Evolutionary conservation across 2,888 invertebrate species (phyloP), one percentile per base, ranked within the genome.

Genomic region (Acrobasis suavella): DNA sequence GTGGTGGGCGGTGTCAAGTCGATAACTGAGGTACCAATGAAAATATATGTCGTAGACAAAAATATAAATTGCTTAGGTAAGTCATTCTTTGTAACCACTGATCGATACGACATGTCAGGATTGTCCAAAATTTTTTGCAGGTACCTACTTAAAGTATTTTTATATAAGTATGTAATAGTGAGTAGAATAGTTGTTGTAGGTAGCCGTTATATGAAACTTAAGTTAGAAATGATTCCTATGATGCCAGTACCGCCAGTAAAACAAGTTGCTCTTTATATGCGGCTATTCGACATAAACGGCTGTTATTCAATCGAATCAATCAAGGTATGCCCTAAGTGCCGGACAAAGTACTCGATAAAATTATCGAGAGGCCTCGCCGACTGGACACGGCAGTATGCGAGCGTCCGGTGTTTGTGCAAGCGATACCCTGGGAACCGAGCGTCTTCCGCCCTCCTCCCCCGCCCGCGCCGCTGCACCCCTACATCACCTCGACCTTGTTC

Each of bases 371-470:
- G 68, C 65, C 66, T 60, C 65, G 65, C 63, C 61, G 71, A 62
- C 66, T 65, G 60, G 59, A 64, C 69, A 69, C 62, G 68, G 67
- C 65, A 67, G 76, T 75, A 77, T 78, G 75, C 73, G 80, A 77
- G 83, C 87, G 86, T 91, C 91, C 91, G 91, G 92, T 85, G 81
- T 80, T 72, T 74, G 83, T 80, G 91, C 86, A 90, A 89, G 78
- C 77, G 92, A 91, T 88, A 91, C 89, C 82, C 89, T 91, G 91
- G 90, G 91, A 91, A 92, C 89, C 72, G 67, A 71, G 70, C 74
- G 83, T 78, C 89, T 88, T 89, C 89, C 90, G 91, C 78, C 54
- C 54, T 16, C 38, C 61, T 32, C 42, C 51, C 52, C 42, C 8
- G 6, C 15, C 54, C 78, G 76, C 49, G 68, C 72, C 70, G 68